Conservation (phyloP, 2,113 vertebrate genomes). For the Archocentrus centrarchus region DNA sequence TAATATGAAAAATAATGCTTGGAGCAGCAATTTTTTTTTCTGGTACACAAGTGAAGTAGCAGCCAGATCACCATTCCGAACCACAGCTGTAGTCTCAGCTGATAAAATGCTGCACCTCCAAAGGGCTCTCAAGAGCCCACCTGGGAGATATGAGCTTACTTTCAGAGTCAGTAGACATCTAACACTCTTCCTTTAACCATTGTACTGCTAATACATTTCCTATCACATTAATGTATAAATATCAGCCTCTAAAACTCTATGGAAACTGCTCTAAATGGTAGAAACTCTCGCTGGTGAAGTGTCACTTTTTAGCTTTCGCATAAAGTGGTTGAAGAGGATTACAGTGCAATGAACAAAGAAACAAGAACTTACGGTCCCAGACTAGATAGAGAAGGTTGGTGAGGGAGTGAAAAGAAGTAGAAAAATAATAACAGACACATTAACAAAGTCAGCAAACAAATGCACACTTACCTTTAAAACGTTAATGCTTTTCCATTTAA, state of each 20-base stretch:
- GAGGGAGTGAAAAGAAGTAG: background rate
- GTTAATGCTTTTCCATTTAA: background rate
- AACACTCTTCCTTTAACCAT: background rate
- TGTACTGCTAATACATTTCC: background rate
- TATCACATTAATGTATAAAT: background rate
- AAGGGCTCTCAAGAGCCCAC: background rate
- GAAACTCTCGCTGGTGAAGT: background rate
- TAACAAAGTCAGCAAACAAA: background rate
- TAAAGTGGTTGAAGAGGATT: background rate
- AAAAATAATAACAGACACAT: background rate
- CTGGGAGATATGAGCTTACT: background rate
- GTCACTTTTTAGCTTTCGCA: background rate
- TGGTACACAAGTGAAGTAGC: background rate
- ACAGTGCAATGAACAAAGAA: background rate
- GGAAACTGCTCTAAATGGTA: background rate
- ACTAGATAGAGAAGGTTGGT: background rate
- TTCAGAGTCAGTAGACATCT: background rate
- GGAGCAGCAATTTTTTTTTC: background rate
- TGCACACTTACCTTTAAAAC: background rate
- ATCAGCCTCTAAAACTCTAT: background rate
- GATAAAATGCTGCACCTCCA: background rate
- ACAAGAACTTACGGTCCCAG: background rate
- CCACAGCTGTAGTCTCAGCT: background rate
- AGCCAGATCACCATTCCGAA: background rate
- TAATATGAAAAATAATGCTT: background rate